A percentile compares a stretch with the other conserved stretches of the same genome.
Conservation (phyloP, 2,113 vertebrate species). For the Tautogolabrus adspersus region DNA sequence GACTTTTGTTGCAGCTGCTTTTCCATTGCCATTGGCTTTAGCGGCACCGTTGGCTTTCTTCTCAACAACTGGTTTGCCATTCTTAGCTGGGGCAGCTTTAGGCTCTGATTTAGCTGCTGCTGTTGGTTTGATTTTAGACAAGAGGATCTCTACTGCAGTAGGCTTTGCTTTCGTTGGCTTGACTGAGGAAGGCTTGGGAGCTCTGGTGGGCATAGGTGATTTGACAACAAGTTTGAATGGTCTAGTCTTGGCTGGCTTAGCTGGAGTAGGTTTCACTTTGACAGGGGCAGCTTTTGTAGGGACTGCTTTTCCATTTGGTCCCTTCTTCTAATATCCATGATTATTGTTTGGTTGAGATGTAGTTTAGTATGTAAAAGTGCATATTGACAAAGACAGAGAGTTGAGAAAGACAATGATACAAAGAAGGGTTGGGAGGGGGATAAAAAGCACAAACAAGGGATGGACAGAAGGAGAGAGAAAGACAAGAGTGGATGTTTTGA, state of each 20-base stretch:
- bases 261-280: constrained; percentile 72
- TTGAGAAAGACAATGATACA: constrained; percentile 57
- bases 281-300: constrained; percentile 64
- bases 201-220: constrained; percentile 66
- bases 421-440: constrained; percentile 74
- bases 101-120: constrained; percentile 69
- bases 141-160: constrained; percentile 58
- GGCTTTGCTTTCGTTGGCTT: constrained; percentile 76
- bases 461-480: constrained; percentile 82
- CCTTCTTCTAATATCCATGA: constrained; percentile 77
- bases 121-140: constrained; percentile 79
- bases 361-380: constrained; percentile 69
- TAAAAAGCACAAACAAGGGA: constrained; percentile 81
- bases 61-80: constrained; percentile 56
- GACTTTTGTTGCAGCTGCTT: constrained; percentile 54
- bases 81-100: constrained; percentile 52
- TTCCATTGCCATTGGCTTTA: constrained; percentile 62
- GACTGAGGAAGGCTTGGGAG: constrained; percentile 49
- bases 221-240: constrained; percentile 73
- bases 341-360: constrained; percentile 64
- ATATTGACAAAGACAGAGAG: constrained; percentile 58
- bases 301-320: constrained; percentile 66
- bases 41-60: constrained; percentile 65
- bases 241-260: constrained; percentile 65
- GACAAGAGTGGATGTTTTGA: constrained; percentile 85